Evolutionary conservation across 2,797 vertebrate species (phyloP).

Genomic region (Cynopterus sphinx): DNA sequence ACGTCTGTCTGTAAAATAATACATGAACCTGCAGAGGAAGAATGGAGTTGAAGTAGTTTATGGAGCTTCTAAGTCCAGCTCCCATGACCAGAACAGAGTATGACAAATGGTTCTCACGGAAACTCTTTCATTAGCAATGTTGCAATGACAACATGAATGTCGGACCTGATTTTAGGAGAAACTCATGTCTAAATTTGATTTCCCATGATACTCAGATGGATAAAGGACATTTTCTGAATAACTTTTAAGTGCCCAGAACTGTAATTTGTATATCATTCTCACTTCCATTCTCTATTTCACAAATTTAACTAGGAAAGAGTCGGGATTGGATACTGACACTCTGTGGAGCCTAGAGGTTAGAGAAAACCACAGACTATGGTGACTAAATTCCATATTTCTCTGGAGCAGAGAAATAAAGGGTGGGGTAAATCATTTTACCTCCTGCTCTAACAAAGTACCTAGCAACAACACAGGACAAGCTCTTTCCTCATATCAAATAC

Average conservation of each 20-base stretch:
- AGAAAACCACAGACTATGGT: not conserved
- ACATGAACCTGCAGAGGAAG: not conserved
- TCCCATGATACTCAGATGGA: conserved; percentile 30
- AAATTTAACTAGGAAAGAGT: not conserved
- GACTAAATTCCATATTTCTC: not conserved
- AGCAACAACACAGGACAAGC: not conserved
- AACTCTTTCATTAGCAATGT: conserved; percentile 54
- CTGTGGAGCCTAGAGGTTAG: not conserved
- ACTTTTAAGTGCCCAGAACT: conserved; percentile 35
- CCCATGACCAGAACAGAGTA: conserved; percentile 42
- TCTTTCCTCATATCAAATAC: not conserved
- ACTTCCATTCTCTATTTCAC: not conserved
- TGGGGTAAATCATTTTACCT: not conserved
- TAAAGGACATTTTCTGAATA: conserved; percentile 54
- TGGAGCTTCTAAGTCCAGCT: conserved; percentile 25
- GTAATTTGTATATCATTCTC: not conserved
- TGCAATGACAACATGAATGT: conserved; percentile 57
- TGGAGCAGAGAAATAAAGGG: not conserved
- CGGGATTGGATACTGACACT: not conserved
- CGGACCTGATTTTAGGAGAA: conserved; percentile 38
- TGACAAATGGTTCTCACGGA: conserved; percentile 52
- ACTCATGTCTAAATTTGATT: conserved; percentile 70
- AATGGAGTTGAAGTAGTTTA: not conserved
- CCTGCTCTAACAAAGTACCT: not conserved
- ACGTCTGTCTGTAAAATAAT: not conserved